phyloP scores from a whole-genome alignment of 2,888 invertebrate genomes.

The Platynereis dumerilii region DNA sequence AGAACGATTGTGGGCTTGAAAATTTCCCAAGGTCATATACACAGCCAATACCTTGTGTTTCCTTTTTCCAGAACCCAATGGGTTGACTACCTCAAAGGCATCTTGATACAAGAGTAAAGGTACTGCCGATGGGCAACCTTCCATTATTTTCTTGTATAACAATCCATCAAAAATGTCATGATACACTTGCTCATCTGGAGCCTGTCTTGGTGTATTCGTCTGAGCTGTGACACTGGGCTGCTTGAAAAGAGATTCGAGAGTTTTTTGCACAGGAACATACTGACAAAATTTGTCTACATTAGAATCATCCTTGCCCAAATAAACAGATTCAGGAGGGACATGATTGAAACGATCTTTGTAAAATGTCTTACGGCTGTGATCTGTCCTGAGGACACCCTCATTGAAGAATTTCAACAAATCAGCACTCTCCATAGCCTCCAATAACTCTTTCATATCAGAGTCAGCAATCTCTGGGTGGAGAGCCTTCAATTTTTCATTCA shows the following conservation, averaged over 20 bases:
- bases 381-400: too few species aligned
- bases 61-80: slow-evolving; percentile 28
- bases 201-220: too few species aligned
- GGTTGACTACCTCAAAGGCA: slow-evolving; percentile 32
- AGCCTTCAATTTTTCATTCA: too few species aligned
- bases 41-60: slow-evolving; percentile 31
- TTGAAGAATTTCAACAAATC: neutral
- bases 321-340: neutral
- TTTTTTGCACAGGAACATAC: neutral
- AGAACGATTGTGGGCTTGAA: slow-evolving; percentile 17
- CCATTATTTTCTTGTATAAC: neutral
- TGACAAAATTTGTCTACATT: neutral
- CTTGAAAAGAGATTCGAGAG: neutral
- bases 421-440: neutral
- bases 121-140: neutral
- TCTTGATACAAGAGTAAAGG: slow-evolving; percentile 14
- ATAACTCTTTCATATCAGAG: too few species aligned
- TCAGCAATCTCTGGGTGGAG: too few species aligned
- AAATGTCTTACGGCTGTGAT: neutral
- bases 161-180: neutral
- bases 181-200: too few species aligned
- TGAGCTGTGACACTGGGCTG: neutral
- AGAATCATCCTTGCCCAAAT: neutral
- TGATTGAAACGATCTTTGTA: neutral
- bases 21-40: slow-evolving; percentile 27